Conservation (phyloP, 2,797 vertebrate genomes). For the Microchirus variegatus region DNA sequence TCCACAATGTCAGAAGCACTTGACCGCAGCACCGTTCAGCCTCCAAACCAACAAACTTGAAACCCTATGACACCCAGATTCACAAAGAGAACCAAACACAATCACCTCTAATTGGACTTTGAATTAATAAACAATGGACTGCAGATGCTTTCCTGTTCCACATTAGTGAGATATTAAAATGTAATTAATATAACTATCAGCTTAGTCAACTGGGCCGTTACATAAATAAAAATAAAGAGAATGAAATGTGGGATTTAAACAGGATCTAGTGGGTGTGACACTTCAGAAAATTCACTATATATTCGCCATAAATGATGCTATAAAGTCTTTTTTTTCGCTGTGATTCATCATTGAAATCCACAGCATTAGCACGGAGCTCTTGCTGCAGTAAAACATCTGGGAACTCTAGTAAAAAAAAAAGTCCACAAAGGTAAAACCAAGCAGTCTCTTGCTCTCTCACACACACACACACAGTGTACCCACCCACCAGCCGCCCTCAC, state of each 20-base stretch:
- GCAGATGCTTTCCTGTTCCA: neutral
- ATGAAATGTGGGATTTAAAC: neutral
- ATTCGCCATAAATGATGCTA: no score
- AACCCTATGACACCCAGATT: conserved; percentile 14
- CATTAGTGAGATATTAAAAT: neutral
- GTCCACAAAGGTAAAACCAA: neutral
- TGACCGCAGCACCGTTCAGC: conserved; percentile 40
- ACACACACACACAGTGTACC: conserved; percentile 2
- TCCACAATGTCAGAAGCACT: conserved; percentile 54
- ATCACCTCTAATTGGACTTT: conserved; percentile 2
- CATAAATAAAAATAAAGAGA: conserved; percentile 1
- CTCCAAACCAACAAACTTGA: conserved; percentile 42
- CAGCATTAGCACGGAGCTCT: neutral
- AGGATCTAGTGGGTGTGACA: neutral
- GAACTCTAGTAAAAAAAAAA: conserved; percentile 1
- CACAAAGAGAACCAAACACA: conserved; percentile 14
- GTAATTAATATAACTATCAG: neutral
- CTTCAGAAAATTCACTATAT: neutral
- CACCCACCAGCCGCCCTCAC: conserved; percentile 37
- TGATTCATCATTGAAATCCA: neutral
- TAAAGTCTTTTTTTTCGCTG: no score
- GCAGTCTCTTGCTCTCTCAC: neutral
- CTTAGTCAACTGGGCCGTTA: neutral
- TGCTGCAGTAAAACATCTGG: neutral
- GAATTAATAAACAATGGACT: conserved; percentile 22